phyloP scores from a whole-genome alignment of 2,113 vertebrate species.

The Myiopsitta monachus region DNA sequence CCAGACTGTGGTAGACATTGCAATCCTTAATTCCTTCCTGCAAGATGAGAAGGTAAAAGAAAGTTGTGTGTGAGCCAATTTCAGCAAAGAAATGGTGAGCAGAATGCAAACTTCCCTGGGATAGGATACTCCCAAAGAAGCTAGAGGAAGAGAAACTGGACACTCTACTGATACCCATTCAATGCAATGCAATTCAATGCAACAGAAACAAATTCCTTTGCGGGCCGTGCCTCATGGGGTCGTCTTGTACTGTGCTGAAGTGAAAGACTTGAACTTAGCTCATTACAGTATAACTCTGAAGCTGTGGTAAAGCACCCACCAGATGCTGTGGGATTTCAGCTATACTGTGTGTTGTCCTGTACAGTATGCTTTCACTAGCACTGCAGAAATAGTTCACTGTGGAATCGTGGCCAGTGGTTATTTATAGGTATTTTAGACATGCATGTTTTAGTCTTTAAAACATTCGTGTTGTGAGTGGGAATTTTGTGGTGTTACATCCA shows the following conservation, averaged over 20 bases:
- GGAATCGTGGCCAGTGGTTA: conserved; percentile 75
- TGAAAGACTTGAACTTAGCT: conserved; percentile 86
- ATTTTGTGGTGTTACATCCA: conserved; percentile 62
- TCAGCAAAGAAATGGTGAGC: conserved; percentile 20
- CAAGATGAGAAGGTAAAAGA: conserved; percentile 81
- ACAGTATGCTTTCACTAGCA: conserved; percentile 61
- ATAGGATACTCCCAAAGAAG: conserved; percentile 59
- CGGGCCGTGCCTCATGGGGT: conserved; percentile 79
- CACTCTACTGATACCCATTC: conserved; percentile 86
- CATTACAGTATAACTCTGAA: conserved; percentile 77
- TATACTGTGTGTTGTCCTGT: conserved; percentile 56
- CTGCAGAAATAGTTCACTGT: conserved; percentile 63
- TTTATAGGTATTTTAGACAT: conserved; percentile 62
- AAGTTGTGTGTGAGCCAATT: conserved; percentile 86
- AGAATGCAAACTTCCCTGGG: conserved; percentile 26
- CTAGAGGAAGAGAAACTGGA: conserved; percentile 72
- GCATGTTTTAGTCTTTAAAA: conserved; percentile 1
- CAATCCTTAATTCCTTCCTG: conserved; percentile 74
- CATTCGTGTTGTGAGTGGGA: conserved; percentile 27
- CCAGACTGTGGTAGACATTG: conserved; percentile 81
- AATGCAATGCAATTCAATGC: conserved; percentile 97
- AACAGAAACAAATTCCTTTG: conserved; percentile 81
- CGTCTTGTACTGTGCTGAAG: conserved; percentile 74
- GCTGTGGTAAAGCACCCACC: conserved; percentile 70
- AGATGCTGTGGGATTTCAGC: conserved; percentile 69